Conservation (phyloP, 2,888 invertebrate genomes). For the Bombylius discolor region DNA sequence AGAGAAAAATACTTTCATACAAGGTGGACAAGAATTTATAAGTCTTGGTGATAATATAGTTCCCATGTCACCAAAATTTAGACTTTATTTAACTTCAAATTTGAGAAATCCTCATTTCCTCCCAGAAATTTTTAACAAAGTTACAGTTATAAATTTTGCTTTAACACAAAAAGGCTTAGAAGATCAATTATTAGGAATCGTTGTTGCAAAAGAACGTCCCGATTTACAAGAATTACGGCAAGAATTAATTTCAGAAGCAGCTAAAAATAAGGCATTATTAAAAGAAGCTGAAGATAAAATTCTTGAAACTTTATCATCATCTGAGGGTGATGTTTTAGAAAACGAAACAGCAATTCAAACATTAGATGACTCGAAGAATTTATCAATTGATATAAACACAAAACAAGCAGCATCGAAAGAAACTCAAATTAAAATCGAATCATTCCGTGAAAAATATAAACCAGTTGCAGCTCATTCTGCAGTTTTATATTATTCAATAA, state of each 20-base stretch:
- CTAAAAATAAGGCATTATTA: conserved; percentile 65
- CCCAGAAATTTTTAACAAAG: conserved; percentile 77
- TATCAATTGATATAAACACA: conserved; percentile 68
- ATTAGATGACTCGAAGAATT: conserved; percentile 68
- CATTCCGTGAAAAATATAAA: conserved; percentile 65
- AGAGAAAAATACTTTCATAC: conserved; percentile 61
- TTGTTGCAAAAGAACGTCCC: conserved; percentile 79
- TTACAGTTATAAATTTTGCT: conserved; percentile 78
- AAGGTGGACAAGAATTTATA: conserved; percentile 60
- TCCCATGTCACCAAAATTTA: conserved; percentile 65
- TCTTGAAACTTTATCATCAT: conserved; percentile 64
- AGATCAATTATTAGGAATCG: conserved; percentile 75
- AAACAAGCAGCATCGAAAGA: conserved; percentile 75
- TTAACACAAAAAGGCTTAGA: conserved; percentile 60
- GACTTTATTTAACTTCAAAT: conserved; percentile 77
- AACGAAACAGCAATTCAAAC: conserved; percentile 82
- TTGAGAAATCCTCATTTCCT: conserved; percentile 79
- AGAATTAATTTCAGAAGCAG: conserved; percentile 62
- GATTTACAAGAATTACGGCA: conserved; percentile 76
- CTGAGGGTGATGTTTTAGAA: conserved; percentile 80
- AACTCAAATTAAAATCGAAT: conserved; percentile 72
- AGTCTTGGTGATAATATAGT: conserved; percentile 76
- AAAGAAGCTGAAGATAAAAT: conserved; percentile 83
- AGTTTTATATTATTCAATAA: conserved; percentile 76
- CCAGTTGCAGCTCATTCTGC: conserved; percentile 78